A percentile compares a stretch with the other conserved stretches of the same genome.
Evolutionary conservation across 2,888 invertebrate species (phyloP).

Genomic region (Drosophila nigritarsus): DNA sequence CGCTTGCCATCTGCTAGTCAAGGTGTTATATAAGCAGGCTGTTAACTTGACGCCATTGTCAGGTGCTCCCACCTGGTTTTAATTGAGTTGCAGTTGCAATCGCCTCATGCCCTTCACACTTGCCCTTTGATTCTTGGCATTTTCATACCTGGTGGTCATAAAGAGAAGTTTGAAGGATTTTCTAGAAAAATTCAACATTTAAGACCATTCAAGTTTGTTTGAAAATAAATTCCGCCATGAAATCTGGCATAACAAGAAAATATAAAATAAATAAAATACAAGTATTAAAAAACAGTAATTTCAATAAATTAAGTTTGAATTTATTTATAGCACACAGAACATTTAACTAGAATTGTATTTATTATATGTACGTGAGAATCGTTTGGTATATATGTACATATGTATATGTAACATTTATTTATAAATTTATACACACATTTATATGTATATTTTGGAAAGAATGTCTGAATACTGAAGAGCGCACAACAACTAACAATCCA

Average conservation of each 20-base stretch:
- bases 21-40: not conserved
- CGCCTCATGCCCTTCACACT: conserved; percentile 26
- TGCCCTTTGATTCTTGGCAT: conserved; percentile 41
- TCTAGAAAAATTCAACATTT: not conserved
- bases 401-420: conserved; percentile 55
- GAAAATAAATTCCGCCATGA: not conserved
- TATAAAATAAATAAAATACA: not conserved
- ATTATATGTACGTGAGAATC: conserved; percentile 45
- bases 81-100: conserved; percentile 31
- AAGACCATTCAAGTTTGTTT: not conserved
- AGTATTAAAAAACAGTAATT: not conserved
- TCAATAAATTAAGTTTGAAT: conserved; percentile 61
- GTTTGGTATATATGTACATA: conserved; percentile 35
- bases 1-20: not conserved
- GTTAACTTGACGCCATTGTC: not conserved
- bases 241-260: not conserved
- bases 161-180: not conserved
- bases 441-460: conserved; percentile 33
- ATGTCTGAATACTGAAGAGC: conserved; percentile 25
- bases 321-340: conserved; percentile 72
- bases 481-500: conserved; percentile 58
- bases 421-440: not conserved
- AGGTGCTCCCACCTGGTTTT: conserved; percentile 2
- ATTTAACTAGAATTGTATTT: conserved; percentile 59
- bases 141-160: not conserved